Percentiles rank a stretch among this genome's conserved stretches.
Conservation (phyloP, 2,888 invertebrate species). For the Epiblema foenella region DNA sequence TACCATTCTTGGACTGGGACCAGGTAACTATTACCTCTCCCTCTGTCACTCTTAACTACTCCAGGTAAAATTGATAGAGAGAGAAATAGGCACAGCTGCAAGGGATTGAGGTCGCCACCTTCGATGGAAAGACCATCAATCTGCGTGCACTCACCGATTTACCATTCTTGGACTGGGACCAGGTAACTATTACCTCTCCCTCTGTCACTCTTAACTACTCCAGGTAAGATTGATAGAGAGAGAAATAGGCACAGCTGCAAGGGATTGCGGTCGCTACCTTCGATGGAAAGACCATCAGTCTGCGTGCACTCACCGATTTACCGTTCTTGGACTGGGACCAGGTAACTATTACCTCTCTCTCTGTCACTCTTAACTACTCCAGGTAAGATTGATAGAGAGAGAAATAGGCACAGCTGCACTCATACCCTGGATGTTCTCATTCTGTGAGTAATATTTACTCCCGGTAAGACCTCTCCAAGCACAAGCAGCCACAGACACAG, state of each 20-base stretch:
- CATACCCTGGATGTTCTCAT: too few relatives aligned
- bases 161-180: constrained; percentile 89
- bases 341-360: constrained; percentile 77
- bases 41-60: too few relatives aligned
- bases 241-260: constrained; percentile 96
- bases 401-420: constrained; percentile 97
- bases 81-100: constrained; percentile 97
- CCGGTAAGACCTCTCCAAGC: too few relatives aligned
- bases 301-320: constrained; percentile 89
- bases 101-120: constrained; percentile 93
- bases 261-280: constrained; percentile 94
- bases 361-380: too few relatives aligned
- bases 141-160: constrained; percentile 90
- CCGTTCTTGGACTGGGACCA: constrained; percentile 90
- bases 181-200: constrained; percentile 82
- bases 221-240: too few relatives aligned
- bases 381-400: too few relatives aligned
- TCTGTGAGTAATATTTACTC: too few relatives aligned
- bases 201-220: too few relatives aligned
- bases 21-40: constrained; percentile 83
- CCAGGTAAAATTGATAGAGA: too few relatives aligned
- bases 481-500: too few relatives aligned
- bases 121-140: constrained; percentile 91
- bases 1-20: constrained; percentile 90
- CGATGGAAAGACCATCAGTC: constrained; percentile 90